Evolutionary conservation across 2,113 vertebrate genomes (phyloP).

Genomic region (Xenus cinereus): DNA sequence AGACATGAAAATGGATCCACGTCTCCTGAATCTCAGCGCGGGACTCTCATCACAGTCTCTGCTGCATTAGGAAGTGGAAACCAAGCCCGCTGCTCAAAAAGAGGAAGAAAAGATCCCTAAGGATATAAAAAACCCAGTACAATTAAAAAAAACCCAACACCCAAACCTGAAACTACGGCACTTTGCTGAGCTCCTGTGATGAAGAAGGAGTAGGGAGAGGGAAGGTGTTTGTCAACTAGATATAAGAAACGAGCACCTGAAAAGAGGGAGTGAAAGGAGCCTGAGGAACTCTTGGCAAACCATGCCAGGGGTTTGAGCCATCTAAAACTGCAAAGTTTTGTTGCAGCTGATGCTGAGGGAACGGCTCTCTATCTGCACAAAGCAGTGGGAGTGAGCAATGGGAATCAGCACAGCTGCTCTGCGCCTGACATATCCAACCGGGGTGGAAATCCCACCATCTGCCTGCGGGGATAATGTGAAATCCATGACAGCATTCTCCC

Average conservation of each 20-base stretch:
- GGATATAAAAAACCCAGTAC: background rate
- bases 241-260: background rate
- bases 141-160: background rate
- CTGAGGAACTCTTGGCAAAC: background rate
- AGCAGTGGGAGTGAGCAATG: background rate
- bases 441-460: slow-evolving; percentile 37
- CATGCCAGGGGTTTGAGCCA: background rate
- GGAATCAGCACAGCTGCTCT: slow-evolving; percentile 25
- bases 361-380: background rate
- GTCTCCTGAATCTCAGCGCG: background rate
- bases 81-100: background rate
- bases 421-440: rapidly evolving
- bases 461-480: slow-evolving; percentile 26
- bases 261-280: background rate
- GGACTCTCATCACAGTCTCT: background rate
- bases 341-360: background rate
- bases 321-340: background rate
- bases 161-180: background rate
- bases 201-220: background rate
- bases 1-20: background rate
- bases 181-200: background rate
- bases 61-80: background rate
- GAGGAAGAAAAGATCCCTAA: background rate
- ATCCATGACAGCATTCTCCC: slow-evolving; percentile 22
- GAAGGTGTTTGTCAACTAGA: background rate